Evolutionary conservation across 2,113 vertebrate genomes (phyloP).

Genomic region (Malurus melanocephalus): DNA sequence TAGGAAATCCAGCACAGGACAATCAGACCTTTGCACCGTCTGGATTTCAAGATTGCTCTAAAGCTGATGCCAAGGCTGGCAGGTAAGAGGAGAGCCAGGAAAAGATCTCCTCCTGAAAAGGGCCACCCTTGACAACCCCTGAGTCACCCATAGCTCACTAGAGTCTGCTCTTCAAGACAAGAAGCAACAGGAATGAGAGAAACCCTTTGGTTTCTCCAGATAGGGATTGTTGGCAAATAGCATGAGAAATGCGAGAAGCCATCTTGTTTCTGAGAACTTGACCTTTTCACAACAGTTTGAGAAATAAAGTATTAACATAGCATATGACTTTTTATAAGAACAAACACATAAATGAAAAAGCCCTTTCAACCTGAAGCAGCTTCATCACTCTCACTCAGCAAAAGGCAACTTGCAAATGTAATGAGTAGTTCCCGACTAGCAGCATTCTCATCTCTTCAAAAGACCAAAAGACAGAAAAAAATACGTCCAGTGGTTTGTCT

Average conservation of each 20-base stretch:
- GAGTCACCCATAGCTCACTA: rapidly evolving
- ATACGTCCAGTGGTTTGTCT: background rate
- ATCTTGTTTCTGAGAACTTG: background rate
- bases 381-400: background rate
- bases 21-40: background rate
- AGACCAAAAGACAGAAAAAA: background rate
- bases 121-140: background rate
- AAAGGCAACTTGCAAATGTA: background rate
- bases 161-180: background rate
- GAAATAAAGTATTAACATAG: background rate
- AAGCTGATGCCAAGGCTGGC: background rate
- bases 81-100: background rate
- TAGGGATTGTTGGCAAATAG: background rate
- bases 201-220: background rate
- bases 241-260: background rate
- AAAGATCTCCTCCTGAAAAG: background rate
- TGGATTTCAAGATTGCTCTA: background rate
- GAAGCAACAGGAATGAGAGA: background rate
- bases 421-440: background rate
- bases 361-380: background rate
- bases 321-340: background rate
- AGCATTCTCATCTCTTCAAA: background rate
- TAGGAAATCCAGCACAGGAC: background rate
- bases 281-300: background rate
- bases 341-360: background rate